phyloP scores from a whole-genome alignment of 2,113 vertebrate genomes.

The Geococcyx californianus region DNA sequence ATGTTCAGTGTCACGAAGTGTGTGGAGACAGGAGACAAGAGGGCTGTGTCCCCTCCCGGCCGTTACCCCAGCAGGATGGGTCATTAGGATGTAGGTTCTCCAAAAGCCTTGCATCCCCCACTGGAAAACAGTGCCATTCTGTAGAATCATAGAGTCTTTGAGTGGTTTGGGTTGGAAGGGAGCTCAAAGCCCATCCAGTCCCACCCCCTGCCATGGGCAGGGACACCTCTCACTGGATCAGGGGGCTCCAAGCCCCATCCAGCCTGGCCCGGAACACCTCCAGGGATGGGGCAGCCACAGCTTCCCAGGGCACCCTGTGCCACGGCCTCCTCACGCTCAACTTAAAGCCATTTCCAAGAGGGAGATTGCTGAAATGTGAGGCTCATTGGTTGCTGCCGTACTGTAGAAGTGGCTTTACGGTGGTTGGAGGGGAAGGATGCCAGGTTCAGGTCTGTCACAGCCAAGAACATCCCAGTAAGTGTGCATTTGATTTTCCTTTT shows the following conservation, averaged over 20 bases:
- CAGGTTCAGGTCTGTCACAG: background rate
- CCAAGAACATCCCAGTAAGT: background rate
- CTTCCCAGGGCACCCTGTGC: no score
- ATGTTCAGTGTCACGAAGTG: background rate
- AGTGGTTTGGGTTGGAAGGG: no score
- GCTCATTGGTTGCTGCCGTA: background rate
- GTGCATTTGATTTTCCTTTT: no score
- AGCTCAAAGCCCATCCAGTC: no score
- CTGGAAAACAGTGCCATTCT: background rate
- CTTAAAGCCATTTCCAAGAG: background rate
- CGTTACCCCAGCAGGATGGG: background rate
- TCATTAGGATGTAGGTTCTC: background rate
- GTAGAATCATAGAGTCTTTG: no score
- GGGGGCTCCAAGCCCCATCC: no score
- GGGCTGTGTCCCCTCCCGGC: background rate
- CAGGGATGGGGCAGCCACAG: no score
- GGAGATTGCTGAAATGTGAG: background rate
- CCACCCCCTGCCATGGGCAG: no score
- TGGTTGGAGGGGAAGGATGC: background rate
- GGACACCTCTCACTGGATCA: no score
- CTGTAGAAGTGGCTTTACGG: background rate
- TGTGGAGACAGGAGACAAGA: background rate
- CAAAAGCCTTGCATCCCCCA: background rate
- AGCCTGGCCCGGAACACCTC: no score
- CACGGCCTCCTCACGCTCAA: no score